phyloP scores from a whole-genome alignment of 1,140 invertebrate species.

The Diuraphis noxia region DNA sequence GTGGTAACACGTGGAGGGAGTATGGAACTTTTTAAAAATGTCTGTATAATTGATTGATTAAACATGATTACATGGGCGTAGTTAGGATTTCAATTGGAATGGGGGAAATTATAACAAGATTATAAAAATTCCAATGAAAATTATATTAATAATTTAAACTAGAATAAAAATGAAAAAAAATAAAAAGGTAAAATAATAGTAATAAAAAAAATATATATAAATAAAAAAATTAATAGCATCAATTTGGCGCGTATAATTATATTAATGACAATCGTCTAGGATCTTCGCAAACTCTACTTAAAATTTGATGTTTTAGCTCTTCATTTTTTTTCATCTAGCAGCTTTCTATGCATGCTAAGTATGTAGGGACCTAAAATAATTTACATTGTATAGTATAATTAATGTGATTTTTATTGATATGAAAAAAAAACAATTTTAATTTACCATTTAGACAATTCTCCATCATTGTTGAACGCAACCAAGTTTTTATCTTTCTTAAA shows the following conservation, averaged over 20 bases:
- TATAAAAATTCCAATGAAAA: too few relatives aligned
- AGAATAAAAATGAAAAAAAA: too few relatives aligned
- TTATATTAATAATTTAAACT: too few relatives aligned
- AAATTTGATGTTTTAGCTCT: background rate
- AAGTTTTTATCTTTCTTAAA: background rate
- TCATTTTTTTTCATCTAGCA: background rate
- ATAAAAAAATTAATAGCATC: too few relatives aligned
- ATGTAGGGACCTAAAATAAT: background rate
- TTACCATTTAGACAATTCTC: constrained; percentile 10
- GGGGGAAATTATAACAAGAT: background rate
- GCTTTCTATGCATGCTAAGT: background rate
- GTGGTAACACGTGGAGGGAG: background rate
- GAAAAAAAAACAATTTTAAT: background rate
- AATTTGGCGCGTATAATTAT: background rate
- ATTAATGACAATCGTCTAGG: background rate
- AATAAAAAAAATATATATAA: background rate
- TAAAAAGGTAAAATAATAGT: too few relatives aligned
- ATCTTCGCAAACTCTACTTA: background rate
- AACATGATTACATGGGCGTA: too few relatives aligned
- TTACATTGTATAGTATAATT: background rate
- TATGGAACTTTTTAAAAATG: background rate
- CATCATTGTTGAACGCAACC: background rate
- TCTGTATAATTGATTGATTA: background rate
- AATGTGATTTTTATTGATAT: background rate
- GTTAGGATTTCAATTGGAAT: background rate